These are phyloP conservation scores for Sisor rabdophorus DNA, from an alignment of 2,113 vertebrate genomes.

Conservation along the genomic window DNA sequence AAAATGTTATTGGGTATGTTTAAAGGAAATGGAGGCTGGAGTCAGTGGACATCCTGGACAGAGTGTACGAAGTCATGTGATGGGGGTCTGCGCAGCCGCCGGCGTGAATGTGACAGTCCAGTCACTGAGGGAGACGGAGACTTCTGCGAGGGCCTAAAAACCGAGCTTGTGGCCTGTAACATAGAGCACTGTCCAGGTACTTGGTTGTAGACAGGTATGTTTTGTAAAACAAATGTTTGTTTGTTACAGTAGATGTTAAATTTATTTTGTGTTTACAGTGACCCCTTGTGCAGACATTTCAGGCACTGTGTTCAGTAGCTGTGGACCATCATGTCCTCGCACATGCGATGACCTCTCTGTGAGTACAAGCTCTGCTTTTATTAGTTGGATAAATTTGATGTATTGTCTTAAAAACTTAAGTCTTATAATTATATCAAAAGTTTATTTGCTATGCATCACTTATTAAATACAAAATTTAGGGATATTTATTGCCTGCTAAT, in stretches of 20 bases:
- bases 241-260: neutral
- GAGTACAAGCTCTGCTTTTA: constrained; percentile 51
- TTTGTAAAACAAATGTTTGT: neutral
- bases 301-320: constrained; percentile 74
- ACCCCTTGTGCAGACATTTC: constrained; percentile 67
- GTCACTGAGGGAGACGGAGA: constrained; percentile 69
- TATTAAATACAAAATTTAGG: too few relatives aligned
- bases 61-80: constrained; percentile 82
- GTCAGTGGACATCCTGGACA: constrained; percentile 78
- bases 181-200: constrained; percentile 73
- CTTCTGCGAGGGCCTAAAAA: constrained; percentile 78
- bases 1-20: neutral
- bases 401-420: too few relatives aligned
- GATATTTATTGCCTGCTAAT: neutral
- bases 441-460: too few relatives aligned
- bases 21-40: constrained; percentile 76
- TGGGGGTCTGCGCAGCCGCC: constrained; percentile 72
- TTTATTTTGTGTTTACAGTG: constrained; percentile 57
- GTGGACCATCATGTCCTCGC: constrained; percentile 81
- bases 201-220: neutral
- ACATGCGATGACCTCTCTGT: constrained; percentile 81
- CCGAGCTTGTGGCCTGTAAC: constrained; percentile 69
- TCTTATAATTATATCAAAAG: too few relatives aligned
- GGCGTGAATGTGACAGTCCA: constrained; percentile 73
- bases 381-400: too few relatives aligned